Percentiles rank a stretch among this genome's conserved stretches.
Evolutionary conservation across 2,888 invertebrate genomes (phyloP).

Genomic region (Orthonychiurus folsomi): DNA sequence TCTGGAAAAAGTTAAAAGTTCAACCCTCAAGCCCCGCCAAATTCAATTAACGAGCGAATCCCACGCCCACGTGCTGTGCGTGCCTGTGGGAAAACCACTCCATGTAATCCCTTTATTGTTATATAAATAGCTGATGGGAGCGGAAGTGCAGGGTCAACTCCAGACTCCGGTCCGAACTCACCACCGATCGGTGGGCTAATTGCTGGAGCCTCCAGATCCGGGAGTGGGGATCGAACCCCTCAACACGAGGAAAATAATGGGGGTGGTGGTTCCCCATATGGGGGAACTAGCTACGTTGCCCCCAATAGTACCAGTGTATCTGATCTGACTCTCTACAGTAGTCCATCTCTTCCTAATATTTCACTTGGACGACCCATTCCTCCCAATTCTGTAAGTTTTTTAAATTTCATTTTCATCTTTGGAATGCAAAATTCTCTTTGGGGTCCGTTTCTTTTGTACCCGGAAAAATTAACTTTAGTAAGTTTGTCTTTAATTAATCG

Average conservation of each 20-base stretch:
- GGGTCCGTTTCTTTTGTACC: too few species aligned
- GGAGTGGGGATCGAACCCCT: slow-evolving; percentile 53
- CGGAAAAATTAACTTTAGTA: too few species aligned
- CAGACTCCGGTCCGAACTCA: slow-evolving; percentile 67
- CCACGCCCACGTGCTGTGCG: too few species aligned
- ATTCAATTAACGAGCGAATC: too few species aligned
- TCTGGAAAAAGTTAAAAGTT: too few species aligned
- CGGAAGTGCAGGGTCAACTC: slow-evolving; percentile 51
- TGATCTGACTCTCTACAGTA: slow-evolving; percentile 72
- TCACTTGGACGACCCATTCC: slow-evolving; percentile 68
- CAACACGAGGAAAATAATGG: slow-evolving; percentile 56
- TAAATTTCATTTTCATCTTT: too few species aligned
- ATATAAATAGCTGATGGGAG: slow-evolving; percentile 42
- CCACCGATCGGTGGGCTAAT: slow-evolving; percentile 49
- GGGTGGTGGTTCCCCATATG: slow-evolving; percentile 61
- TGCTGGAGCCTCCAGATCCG: slow-evolving; percentile 48
- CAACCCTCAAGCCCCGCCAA: too few species aligned
- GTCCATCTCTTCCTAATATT: slow-evolving; percentile 95
- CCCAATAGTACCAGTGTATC: slow-evolving; percentile 53
- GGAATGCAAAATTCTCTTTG: too few species aligned
- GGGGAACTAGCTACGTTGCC: slow-evolving; percentile 48
- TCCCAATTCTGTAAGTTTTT: slow-evolving; percentile 33
- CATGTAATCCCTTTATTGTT: neutral
- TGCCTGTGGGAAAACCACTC: too few species aligned
- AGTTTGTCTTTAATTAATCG: neutral